Percentiles rank a stretch among this genome's conserved stretches.
These are phyloP conservation scores for Drosophila paranaensis DNA, from an alignment of 2,888 invertebrate species.

Conservation along the genomic window DNA sequence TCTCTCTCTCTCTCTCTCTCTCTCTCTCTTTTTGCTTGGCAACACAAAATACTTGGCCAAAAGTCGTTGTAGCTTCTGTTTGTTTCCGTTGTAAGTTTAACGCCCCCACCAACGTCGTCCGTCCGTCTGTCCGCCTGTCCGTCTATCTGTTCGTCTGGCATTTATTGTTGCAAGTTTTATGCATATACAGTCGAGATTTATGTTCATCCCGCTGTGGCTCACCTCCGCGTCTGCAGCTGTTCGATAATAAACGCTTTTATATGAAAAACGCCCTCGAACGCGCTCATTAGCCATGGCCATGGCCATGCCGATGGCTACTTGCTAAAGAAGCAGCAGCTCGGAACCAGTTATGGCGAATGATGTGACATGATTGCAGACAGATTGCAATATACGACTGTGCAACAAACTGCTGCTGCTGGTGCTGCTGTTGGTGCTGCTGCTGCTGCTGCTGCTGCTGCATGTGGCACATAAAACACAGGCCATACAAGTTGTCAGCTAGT, in stretches of 20 bases:
- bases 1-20: slow-evolving; percentile 37
- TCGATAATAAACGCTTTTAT: slow-evolving; percentile 59
- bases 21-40: slow-evolving; percentile 54
- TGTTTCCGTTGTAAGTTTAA: slow-evolving; percentile 34
- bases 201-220: slow-evolving; percentile 13
- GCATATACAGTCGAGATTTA: slow-evolving; percentile 72
- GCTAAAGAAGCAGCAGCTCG: slow-evolving; percentile 21
- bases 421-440: no score
- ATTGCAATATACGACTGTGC: slow-evolving; percentile 74
- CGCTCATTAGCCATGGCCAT: slow-evolving; percentile 66
- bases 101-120: slow-evolving; percentile 1
- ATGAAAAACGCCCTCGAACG: slow-evolving; percentile 66
- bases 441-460: slow-evolving; percentile 33
- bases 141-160: background rate
- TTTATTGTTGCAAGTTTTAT: slow-evolving; percentile 67
- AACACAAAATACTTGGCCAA: slow-evolving; percentile 54
- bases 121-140: background rate
- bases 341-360: slow-evolving; percentile 75
- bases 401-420: slow-evolving; percentile 44
- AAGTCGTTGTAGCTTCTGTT: slow-evolving; percentile 26
- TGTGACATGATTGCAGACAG: slow-evolving; percentile 80
- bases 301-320: slow-evolving; percentile 24
- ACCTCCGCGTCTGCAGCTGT: slow-evolving; percentile 8
- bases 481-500: slow-evolving; percentile 78
- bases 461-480: slow-evolving; percentile 75